Base-by-base conservation (phyloP, 2,888 invertebrate genomes). In the Hydraecia micacea region DNA sequence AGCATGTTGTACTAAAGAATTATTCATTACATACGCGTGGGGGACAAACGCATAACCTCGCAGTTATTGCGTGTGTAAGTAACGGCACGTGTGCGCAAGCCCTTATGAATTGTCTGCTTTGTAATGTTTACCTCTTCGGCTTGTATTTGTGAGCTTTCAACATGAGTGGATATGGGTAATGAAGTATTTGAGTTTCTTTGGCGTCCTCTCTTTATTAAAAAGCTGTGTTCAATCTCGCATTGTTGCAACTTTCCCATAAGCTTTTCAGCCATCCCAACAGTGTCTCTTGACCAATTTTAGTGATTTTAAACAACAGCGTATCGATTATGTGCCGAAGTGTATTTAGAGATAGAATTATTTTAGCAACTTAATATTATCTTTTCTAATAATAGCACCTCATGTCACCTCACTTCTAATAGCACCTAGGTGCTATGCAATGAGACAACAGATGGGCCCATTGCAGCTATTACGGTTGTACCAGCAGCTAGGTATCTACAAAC, bases 1-100 rank as follows among this genome's bases (percentile, higher is more conserved):
- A 75, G 68, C 70, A 76, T 84, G 76, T 72, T 84, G 81, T 85
- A 74, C 71, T 79, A 73, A 79, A 83, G 79, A 85, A 86, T 86
- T 76, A 85, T 86, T 83, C 86, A 85, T 85, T 86, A 74, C 73
- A 28, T 71, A 42, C 81, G 75, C n/a, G 82, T 68, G 83, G 79
- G 85, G 73, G 74, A 63, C 62, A 55, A 11, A 63, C 39, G 63
- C 73, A 75, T 39, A 73, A 69, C 77, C 73, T 67, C 82, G 73
- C 83, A 60, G 86, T 82, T 82, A 79, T 76, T 72, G 71, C 83
- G 67, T 67, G 55, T 36, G 73, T 79, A 76, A 83, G 68, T 79
- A 79, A 76, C 65, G 79, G 52, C 79, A 85, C 74, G 84, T 83
- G 86, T 83, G 86, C 71, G 62, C 67, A n/a, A 36, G 68, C 58